Evolutionary conservation across 2,888 invertebrate genomes (phyloP).

Genomic region (Tetragonisca angustula): DNA sequence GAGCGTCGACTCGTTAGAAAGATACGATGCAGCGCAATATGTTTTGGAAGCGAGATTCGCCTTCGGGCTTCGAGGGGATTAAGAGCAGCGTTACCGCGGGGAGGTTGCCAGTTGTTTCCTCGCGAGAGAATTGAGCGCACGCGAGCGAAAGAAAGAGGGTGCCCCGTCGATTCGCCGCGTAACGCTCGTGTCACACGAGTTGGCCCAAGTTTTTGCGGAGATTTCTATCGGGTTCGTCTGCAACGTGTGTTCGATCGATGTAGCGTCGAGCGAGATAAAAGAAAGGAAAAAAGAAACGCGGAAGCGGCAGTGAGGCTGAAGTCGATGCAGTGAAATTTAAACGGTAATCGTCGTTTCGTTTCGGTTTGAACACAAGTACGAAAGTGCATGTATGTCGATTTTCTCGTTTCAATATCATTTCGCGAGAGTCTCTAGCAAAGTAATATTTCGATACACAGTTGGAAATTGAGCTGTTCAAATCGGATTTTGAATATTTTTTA

Average conservation of each 20-base stretch:
- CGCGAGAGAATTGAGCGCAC: constrained; percentile 52
- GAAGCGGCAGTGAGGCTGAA: neutral
- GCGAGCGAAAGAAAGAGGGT: constrained; percentile 34
- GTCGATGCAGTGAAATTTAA: constrained; percentile 36
- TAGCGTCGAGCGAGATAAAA: constrained; percentile 40
- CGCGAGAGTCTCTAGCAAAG: neutral
- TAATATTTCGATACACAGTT: neutral
- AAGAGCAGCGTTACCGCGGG: constrained; percentile 63
- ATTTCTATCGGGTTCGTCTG: constrained; percentile 62
- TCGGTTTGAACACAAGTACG: neutral
- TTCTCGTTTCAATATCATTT: rapidly evolving
- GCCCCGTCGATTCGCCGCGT: constrained; percentile 57
- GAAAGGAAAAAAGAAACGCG: constrained; percentile 3
- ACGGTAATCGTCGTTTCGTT: neutral
- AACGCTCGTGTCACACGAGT: constrained; percentile 69
- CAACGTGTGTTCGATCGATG: constrained; percentile 63
- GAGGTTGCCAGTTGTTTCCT: constrained; percentile 55
- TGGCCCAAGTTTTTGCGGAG: constrained; percentile 60
- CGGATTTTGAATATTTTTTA: no score
- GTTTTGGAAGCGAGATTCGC: constrained; percentile 61
- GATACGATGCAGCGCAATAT: constrained; percentile 13
- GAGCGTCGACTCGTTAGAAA: constrained; percentile 6
- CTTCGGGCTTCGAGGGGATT: constrained; percentile 65
- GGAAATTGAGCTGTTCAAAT: neutral
- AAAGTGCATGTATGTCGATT: neutral